Percentiles rank a stretch among this genome's conserved stretches.
These are phyloP conservation scores for Nyleta sp. DNA, from an alignment of 2,888 invertebrate species.

Conservation along the genomic window DNA sequence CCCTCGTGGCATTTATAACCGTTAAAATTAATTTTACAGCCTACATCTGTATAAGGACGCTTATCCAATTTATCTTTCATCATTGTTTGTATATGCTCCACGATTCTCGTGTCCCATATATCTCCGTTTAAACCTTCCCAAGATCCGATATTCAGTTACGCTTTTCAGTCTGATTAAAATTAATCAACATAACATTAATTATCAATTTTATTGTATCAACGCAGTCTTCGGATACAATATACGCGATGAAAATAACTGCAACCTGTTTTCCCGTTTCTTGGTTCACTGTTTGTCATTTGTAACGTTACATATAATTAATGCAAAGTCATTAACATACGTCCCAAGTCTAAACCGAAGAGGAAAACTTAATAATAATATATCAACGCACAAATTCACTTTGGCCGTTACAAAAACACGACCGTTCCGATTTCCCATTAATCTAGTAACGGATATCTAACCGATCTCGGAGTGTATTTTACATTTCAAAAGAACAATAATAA, in stretches of 20 bases:
- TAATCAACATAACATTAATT: background rate
- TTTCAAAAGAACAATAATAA: constrained; percentile 26
- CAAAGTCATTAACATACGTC: constrained; percentile 3
- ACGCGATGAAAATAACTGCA: too few relatives aligned
- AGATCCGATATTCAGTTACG: too few relatives aligned
- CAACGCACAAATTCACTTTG: constrained; percentile 16
- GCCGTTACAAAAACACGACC: constrained; percentile 24
- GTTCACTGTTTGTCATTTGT: background rate
- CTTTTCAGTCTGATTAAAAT: too few relatives aligned
- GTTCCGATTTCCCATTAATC: constrained; percentile 34
- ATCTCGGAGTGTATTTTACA: constrained; percentile 22
- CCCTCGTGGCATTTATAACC: constrained; percentile 26
- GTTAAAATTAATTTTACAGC: constrained; percentile 31
- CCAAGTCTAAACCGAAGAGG: background rate
- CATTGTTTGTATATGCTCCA: background rate
- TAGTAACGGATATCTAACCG: constrained; percentile 22
- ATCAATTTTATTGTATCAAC: too few relatives aligned
- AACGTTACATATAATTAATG: too few relatives aligned
- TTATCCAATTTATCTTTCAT: constrained; percentile 24
- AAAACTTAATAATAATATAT: constrained; percentile 17
- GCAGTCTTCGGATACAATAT: too few relatives aligned
- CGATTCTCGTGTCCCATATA: background rate
- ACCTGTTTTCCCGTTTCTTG: background rate
- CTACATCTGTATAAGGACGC: constrained; percentile 24
- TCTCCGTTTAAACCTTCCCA: too few relatives aligned